Conservation (phyloP, 2,797 vertebrate species). For the Cyclopterus lumpus region DNA sequence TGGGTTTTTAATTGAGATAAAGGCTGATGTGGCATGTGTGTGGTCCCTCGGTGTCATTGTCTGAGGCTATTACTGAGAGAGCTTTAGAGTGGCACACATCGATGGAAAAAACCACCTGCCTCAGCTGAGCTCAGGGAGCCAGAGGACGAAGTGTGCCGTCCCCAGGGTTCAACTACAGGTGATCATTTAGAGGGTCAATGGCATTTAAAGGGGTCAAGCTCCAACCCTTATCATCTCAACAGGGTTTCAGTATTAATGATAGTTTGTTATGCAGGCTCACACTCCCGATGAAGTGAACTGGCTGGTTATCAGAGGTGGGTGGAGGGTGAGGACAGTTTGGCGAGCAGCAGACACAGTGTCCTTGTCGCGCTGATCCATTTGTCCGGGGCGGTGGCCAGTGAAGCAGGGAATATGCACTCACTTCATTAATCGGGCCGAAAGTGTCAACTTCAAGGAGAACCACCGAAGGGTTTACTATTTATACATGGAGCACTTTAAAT, state of each 20-base stretch:
- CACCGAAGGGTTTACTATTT: constrained; percentile 63
- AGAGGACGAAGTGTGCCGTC: constrained; percentile 49
- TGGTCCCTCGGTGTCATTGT: constrained; percentile 63
- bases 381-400: constrained; percentile 51
- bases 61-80: constrained; percentile 53
- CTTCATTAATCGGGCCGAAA: constrained; percentile 77
- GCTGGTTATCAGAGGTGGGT: constrained; percentile 29
- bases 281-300: constrained; percentile 54
- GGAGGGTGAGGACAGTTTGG: constrained; percentile 32
- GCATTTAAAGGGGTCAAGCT: constrained; percentile 74
- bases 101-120: constrained; percentile 63
- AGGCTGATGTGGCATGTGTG: constrained; percentile 63
- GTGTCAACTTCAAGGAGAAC: constrained; percentile 78
- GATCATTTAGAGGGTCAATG: constrained; percentile 76
- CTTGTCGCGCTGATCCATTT: constrained; percentile 75
- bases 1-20: constrained; percentile 79
- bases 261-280: constrained; percentile 73
- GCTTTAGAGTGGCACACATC: constrained; percentile 31
- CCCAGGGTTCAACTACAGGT: constrained; percentile 74
- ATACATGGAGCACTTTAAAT: constrained; percentile 41
- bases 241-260: constrained; percentile 64
- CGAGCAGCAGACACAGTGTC: constrained; percentile 68
- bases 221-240: constrained; percentile 52
- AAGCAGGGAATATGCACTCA: constrained; percentile 61
- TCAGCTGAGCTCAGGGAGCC: constrained; percentile 43